Evolutionary conservation across 2,888 invertebrate genomes (phyloP).

Genomic region (Leistus spinibarbis): DNA sequence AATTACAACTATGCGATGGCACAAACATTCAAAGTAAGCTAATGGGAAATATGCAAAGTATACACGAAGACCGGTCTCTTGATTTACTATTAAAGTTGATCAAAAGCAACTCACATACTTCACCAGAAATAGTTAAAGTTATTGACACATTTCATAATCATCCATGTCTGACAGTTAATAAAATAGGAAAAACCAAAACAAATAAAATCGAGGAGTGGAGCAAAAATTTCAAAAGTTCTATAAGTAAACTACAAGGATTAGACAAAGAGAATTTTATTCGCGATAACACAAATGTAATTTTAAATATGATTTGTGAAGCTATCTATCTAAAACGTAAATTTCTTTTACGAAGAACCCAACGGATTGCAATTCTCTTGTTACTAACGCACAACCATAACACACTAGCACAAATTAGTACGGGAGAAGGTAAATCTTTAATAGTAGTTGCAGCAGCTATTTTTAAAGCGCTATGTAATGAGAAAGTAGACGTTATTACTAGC

Average conservation of each 20-base stretch:
- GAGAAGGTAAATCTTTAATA: constrained; percentile 54
- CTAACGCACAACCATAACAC: constrained; percentile 40
- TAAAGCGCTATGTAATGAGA: constrained; percentile 46
- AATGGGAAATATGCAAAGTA: constrained; percentile 21
- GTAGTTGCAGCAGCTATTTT: constrained; percentile 49
- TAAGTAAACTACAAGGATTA: neutral
- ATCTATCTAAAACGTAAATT: constrained; percentile 42
- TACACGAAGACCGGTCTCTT: constrained; percentile 34
- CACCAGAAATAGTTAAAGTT: constrained; percentile 11
- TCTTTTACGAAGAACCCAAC: constrained; percentile 45
- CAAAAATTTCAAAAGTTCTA: neutral
- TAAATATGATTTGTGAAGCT: constrained; percentile 42
- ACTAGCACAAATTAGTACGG: constrained; percentile 52
- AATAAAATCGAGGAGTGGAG: constrained; percentile 16
- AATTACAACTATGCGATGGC: constrained; percentile 19
- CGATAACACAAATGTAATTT: constrained; percentile 11
- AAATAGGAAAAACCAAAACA: constrained; percentile 1
- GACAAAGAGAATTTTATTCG: constrained; percentile 6
- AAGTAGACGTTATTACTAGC: constrained; percentile 52
- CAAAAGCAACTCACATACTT: constrained; percentile 39
- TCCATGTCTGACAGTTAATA: neutral
- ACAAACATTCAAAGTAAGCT: neutral
- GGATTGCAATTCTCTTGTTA: constrained; percentile 45
- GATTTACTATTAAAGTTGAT: constrained; percentile 40
- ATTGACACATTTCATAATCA: constrained; percentile 10